Percentiles rank a stretch among this genome's conserved stretches.
phyloP scores from a whole-genome alignment of 1,140 invertebrate species.

The Odontomachus brunneus region DNA sequence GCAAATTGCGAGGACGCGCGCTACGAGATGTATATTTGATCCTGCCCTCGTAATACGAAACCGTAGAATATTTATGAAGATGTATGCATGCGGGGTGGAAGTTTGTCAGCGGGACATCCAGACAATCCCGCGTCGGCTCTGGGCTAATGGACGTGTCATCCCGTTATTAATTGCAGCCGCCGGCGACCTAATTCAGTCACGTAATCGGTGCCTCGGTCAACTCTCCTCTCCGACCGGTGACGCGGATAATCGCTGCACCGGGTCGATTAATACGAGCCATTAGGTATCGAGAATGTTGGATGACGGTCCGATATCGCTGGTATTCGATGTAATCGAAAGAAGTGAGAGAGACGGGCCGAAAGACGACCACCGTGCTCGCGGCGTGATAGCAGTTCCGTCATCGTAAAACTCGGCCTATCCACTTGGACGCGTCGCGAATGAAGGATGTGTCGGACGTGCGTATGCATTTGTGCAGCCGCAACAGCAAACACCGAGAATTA shows the following conservation, averaged over 20 bases:
- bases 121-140: conserved; percentile 29
- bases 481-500: conserved; percentile 29
- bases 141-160: conserved; percentile 69
- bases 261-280: conserved; percentile 73
- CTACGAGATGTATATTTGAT: conserved; percentile 19
- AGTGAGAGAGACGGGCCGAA: conserved; percentile 34
- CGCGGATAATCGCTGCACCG: conserved; percentile 65
- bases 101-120: conserved; percentile 16
- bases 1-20: background rate
- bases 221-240: conserved; percentile 56
- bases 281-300: conserved; percentile 64
- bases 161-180: conserved; percentile 72
- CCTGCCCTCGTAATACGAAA: conserved; percentile 6
- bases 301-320: conserved; percentile 60
- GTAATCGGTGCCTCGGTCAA: conserved; percentile 66
- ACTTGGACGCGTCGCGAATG: conserved; percentile 26
- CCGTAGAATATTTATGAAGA: conserved; percentile 50
- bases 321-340: conserved; percentile 61
- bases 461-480: conserved; percentile 17
- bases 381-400: conserved; percentile 63
- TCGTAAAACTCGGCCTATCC: conserved; percentile 36
- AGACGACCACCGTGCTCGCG: conserved; percentile 66
- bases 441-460: conserved; percentile 27
- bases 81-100: conserved; percentile 5
- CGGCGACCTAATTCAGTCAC: conserved; percentile 68